phyloP scores from a whole-genome alignment of 2,113 vertebrate genomes.

The Podiceps cristatus region DNA sequence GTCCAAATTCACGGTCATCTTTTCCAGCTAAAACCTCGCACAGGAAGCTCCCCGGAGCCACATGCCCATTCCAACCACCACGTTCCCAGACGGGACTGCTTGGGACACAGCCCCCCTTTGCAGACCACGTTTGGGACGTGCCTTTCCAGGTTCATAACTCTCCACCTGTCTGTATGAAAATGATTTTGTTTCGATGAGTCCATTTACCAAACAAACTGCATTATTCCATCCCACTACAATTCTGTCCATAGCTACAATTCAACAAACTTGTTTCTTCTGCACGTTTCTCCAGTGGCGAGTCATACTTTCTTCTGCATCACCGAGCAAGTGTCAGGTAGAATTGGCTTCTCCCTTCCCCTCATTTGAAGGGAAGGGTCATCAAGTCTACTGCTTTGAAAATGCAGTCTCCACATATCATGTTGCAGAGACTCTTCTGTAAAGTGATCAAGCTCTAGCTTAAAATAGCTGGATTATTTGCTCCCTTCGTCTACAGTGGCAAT shows the following conservation, averaged over 20 bases:
- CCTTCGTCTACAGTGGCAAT: not conserved
- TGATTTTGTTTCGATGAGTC: not conserved
- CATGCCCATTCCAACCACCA: not conserved
- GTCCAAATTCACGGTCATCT: not conserved
- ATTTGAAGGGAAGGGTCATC: not conserved
- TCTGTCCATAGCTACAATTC: not conserved
- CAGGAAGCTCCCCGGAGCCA: not conserved
- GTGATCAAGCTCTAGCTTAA: slow-evolving; percentile 43
- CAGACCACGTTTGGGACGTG: not conserved
- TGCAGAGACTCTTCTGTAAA: slow-evolving; percentile 48
- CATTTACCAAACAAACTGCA: not conserved
- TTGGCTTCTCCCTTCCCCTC: not conserved
- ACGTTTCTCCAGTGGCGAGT: not conserved
- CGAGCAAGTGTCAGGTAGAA: not conserved
- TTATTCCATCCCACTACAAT: not conserved
- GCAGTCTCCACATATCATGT: not conserved
- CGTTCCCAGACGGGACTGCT: not conserved
- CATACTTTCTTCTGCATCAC: not conserved
- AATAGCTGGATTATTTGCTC: slow-evolving; percentile 42
- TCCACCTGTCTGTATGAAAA: not conserved
- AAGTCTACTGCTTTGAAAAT: not conserved
- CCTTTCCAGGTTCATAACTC: not conserved
- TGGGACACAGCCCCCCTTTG: not conserved
- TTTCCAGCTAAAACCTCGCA: not conserved
- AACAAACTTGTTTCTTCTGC: not conserved